Evolutionary conservation across 2,888 invertebrate genomes (phyloP).

Genomic region (Lasioglossum calceatum): DNA sequence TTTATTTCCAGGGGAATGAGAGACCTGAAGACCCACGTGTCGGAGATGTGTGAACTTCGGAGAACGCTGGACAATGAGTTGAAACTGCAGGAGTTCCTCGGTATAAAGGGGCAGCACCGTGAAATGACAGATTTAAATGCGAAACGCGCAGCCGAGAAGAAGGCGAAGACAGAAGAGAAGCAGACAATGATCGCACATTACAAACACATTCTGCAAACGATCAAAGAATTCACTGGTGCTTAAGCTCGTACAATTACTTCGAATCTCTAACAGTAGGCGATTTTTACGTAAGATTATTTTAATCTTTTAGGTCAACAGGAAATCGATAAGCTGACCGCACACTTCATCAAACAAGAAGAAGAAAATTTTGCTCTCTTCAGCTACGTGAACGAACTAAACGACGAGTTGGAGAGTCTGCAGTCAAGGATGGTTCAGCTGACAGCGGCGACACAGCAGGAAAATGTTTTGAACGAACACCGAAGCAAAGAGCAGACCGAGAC

Average conservation of each 20-base stretch:
- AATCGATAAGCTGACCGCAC: constrained; percentile 88
- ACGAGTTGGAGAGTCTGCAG: constrained; percentile 91
- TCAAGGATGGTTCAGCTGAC: constrained; percentile 88
- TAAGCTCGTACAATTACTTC: background rate
- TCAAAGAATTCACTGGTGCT: constrained; percentile 85
- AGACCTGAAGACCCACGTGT: constrained; percentile 85
- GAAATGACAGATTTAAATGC: constrained; percentile 91
- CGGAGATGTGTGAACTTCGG: constrained; percentile 95
- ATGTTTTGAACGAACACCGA: constrained; percentile 86
- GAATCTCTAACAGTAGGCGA: background rate
- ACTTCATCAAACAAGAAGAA: constrained; percentile 94
- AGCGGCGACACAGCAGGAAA: constrained; percentile 88
- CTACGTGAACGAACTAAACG: constrained; percentile 95
- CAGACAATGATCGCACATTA: constrained; percentile 90
- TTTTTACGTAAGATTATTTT: background rate
- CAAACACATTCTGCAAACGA: constrained; percentile 90
- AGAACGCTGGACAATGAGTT: constrained; percentile 94
- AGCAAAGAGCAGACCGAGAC: constrained; percentile 87
- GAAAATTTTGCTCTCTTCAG: constrained; percentile 96
- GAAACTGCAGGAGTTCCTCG: constrained; percentile 93
- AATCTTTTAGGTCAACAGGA: constrained; percentile 86
- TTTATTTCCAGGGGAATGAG: constrained; percentile 84
- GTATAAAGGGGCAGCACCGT: constrained; percentile 93
- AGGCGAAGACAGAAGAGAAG: constrained; percentile 88
- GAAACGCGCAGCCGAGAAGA: constrained; percentile 90